Percentiles rank a stretch among this genome's conserved stretches.
phyloP scores from a whole-genome alignment of 2,113 vertebrate genomes.

The Oreotrochilus melanogaster region DNA sequence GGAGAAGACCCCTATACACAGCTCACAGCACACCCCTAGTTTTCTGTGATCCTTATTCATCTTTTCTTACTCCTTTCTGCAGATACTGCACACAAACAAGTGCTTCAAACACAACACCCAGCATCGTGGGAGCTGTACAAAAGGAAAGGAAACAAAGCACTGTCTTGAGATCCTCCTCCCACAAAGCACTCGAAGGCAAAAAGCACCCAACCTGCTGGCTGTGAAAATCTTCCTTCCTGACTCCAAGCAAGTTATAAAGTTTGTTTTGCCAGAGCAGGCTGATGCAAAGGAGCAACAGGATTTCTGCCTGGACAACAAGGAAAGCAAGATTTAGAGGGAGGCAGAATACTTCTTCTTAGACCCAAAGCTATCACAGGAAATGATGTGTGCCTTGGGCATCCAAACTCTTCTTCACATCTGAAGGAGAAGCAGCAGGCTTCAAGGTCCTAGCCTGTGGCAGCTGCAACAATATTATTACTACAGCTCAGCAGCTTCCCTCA shows the following conservation, averaged over 20 bases:
- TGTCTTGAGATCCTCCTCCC: constrained; percentile 3
- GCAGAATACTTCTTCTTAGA: neutral
- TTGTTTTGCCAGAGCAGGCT: neutral
- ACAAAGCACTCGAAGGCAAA: neutral
- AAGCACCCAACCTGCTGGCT: neutral
- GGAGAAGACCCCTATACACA: neutral
- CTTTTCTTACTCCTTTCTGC: neutral
- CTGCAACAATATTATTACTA: constrained; percentile 68
- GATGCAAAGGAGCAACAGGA: neutral
- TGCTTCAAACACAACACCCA: neutral
- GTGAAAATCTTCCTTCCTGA: neutral
- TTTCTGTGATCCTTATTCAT: neutral
- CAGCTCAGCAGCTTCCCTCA: constrained; percentile 10
- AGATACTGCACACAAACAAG: neutral
- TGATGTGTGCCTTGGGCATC: constrained; percentile 4
- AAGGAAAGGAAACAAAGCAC: neutral
- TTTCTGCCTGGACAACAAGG: neutral
- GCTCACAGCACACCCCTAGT: neutral
- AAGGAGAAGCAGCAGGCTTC: constrained; percentile 32
- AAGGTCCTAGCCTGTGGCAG: constrained; percentile 41
- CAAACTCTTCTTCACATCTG: neutral
- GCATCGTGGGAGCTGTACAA: neutral
- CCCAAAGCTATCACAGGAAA: neutral
- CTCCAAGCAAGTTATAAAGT: neutral
- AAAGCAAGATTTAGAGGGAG: neutral